Evolutionary conservation across 2,113 vertebrate genomes (phyloP).

Genomic region (Prolemur simus): DNA sequence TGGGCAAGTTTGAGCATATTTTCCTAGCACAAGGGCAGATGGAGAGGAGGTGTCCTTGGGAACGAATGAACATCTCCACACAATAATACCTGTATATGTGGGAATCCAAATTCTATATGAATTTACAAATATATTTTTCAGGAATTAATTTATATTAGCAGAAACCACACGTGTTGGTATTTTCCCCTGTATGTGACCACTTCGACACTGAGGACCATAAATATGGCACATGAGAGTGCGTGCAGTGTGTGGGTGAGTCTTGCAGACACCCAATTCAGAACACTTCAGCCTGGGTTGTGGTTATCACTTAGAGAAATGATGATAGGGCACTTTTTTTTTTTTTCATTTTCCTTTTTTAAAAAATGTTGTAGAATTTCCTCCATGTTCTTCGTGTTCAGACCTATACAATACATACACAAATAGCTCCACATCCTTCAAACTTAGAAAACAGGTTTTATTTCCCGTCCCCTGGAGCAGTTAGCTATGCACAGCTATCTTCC

Average conservation of each 20-base stretch:
- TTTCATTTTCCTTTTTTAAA: not conserved
- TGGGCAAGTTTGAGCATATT: not conserved
- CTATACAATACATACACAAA: not conserved
- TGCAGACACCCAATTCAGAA: not conserved
- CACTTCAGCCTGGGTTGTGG: not conserved
- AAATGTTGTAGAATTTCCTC: not conserved
- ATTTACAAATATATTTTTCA: not conserved
- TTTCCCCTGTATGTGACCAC: not conserved
- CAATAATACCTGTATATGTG: not conserved
- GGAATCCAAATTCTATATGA: not conserved
- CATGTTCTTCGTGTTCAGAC: not conserved
- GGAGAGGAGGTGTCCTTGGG: not conserved
- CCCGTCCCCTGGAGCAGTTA: not conserved
- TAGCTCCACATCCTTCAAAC: not conserved
- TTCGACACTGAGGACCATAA: rapidly evolving
- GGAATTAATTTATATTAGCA: not conserved
- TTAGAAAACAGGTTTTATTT: not conserved
- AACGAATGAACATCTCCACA: not conserved
- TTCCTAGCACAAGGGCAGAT: not conserved
- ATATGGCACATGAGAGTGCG: rapidly evolving
- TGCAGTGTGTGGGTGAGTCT: not conserved
- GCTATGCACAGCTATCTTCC: not conserved
- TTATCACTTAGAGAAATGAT: not conserved
- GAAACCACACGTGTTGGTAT: not conserved
- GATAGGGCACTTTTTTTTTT: too few relatives aligned